Evolutionary conservation across 2,888 invertebrate species (phyloP).

Genomic region (Megamerina dolium): DNA sequence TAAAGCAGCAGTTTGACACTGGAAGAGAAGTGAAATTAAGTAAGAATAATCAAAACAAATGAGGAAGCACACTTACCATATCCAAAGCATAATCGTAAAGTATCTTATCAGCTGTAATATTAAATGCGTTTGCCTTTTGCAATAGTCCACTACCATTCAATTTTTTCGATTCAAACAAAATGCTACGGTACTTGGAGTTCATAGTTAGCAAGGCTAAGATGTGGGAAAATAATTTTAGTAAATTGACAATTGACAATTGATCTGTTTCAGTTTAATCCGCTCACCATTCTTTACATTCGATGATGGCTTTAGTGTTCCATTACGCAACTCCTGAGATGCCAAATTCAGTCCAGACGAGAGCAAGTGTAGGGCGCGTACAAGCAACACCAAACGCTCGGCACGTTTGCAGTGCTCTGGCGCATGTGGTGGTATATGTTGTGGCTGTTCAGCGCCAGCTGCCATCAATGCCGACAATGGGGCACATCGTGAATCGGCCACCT

Average conservation of each 20-base stretch:
- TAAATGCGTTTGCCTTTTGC: slow-evolving; percentile 68
- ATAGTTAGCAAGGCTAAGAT: slow-evolving; percentile 74
- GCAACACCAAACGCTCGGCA: slow-evolving; percentile 45
- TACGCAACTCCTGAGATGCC: slow-evolving; percentile 79
- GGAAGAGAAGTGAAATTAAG: slow-evolving; percentile 31
- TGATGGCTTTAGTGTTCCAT: slow-evolving; percentile 82
- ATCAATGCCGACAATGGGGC: slow-evolving; percentile 67
- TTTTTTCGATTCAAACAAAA: slow-evolving; percentile 80
- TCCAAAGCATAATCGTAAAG: slow-evolving; percentile 97
- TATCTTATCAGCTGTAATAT: slow-evolving; percentile 85
- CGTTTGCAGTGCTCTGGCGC: slow-evolving; percentile 50
- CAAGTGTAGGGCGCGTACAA: slow-evolving; percentile 76
- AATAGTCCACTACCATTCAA: slow-evolving; percentile 70
- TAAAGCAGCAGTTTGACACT: slow-evolving; percentile 97
- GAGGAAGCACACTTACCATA: slow-evolving; percentile 63
- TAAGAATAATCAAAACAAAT: neutral
- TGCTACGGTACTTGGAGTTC: slow-evolving; percentile 87
- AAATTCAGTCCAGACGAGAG: slow-evolving; percentile 89
- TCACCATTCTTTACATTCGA: slow-evolving; percentile 83
- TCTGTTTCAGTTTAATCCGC: slow-evolving; percentile 17
- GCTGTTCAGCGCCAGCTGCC: slow-evolving; percentile 38
- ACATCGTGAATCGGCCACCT: slow-evolving; percentile 75
- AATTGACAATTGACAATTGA: too few relatives aligned
- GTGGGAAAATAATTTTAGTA: too few relatives aligned
- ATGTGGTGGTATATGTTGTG: slow-evolving; percentile 47